Percentiles rank a stretch among this genome's conserved stretches.
Conservation (phyloP, 1,140 invertebrate species). For the Bursaphelenchus mucronatus region DNA sequence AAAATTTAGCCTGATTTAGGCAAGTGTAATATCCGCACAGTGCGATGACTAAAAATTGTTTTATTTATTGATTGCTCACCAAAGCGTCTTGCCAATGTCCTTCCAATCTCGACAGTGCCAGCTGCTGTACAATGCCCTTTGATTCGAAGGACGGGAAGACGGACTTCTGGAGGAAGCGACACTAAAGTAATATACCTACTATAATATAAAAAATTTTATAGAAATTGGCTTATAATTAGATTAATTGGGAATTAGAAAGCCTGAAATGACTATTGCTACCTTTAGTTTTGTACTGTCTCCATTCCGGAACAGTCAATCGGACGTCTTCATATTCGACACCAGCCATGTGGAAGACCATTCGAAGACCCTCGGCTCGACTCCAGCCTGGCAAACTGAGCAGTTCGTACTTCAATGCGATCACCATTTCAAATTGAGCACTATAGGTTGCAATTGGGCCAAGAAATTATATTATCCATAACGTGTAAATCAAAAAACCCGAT, state of each 20-base stretch:
- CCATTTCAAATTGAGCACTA: too few relatives aligned
- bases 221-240: not conserved
- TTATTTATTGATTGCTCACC: not conserved
- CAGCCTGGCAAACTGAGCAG: slow-evolving; percentile 22
- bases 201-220: not conserved
- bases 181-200: slow-evolving; percentile 5
- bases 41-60: not conserved
- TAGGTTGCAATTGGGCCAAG: too few relatives aligned
- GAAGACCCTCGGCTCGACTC: slow-evolving; percentile 20
- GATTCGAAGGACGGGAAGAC: slow-evolving; percentile 19
- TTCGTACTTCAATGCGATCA: not conserved
- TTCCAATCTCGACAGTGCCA: slow-evolving; percentile 22
- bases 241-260: not conserved
- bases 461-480: too few relatives aligned
- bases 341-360: slow-evolving; percentile 17
- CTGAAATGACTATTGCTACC: not conserved
- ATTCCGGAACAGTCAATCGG: slow-evolving; percentile 8
- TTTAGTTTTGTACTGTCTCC: slow-evolving; percentile 12
- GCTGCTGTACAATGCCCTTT: slow-evolving; percentile 15
- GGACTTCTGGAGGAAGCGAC: slow-evolving; percentile 16
- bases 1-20: not conserved
- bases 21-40: not conserved
- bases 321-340: not conserved
- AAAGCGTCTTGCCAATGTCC: slow-evolving; percentile 13
- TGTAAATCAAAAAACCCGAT: too few relatives aligned